A percentile compares a stretch with the other conserved stretches of the same genome.
These are phyloP conservation scores for Pelagia noctiluca DNA, from an alignment of 30 jellyfish, hydroid and myxozoan species.

Conservation along the genomic window DNA sequence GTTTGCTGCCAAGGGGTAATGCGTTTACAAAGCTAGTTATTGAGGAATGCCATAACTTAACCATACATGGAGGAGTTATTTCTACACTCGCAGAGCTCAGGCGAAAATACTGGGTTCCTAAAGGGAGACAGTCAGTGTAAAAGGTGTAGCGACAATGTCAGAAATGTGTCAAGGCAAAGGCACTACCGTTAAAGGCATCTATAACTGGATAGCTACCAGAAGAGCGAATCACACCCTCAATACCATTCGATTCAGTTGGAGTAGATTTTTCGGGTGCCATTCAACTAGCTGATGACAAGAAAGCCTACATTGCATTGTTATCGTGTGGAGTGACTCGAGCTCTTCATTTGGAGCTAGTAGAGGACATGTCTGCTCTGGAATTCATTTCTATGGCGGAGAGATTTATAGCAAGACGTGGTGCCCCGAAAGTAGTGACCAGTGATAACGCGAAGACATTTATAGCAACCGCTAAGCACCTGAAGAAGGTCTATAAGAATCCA, in stretches of 20 bases:
- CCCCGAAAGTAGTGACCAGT: not conserved
- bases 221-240: not conserved
- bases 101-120: slow-evolving; percentile 8
- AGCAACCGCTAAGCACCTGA: not conserved
- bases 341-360: not conserved
- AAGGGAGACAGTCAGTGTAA: not conserved
- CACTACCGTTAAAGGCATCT: no score
- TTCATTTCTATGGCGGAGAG: not conserved
- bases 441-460: not conserved
- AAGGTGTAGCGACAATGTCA: not conserved
- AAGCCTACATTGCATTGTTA: not conserved
- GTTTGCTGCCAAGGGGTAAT: not conserved
- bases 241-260: not conserved
- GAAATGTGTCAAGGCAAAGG: no score
- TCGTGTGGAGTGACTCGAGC: not conserved
- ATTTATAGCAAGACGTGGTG: not conserved
- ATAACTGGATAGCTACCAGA: not conserved
- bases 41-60: not conserved
- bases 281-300: not conserved
- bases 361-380: not conserved
- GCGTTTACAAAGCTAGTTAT: not conserved
- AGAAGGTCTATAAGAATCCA: not conserved
- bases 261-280: not conserved
- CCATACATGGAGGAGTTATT: not conserved
- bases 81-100: not conserved